Evolutionary conservation across 2,888 invertebrate species (phyloP).

Genomic region (Malacosoma neustria): DNA sequence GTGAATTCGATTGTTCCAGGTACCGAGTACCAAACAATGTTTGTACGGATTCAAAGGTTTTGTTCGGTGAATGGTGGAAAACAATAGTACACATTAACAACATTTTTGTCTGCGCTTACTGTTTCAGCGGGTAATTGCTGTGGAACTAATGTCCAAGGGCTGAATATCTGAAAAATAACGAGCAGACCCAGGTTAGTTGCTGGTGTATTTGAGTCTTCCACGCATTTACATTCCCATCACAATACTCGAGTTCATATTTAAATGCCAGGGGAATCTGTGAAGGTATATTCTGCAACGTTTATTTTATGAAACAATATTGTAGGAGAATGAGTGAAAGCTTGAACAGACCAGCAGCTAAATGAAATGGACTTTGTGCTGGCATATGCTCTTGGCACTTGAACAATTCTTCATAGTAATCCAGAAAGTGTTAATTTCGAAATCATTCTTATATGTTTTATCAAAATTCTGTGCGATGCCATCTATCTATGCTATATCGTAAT

Average conservation of each 20-base stretch:
- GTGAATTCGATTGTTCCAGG: slow-evolving; percentile 8
- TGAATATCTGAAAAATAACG: slow-evolving; percentile 72
- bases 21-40: slow-evolving; percentile 30
- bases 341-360: slow-evolving; percentile 51
- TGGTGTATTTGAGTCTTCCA: slow-evolving; percentile 47
- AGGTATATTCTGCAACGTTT: too few species aligned
- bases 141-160: slow-evolving; percentile 70
- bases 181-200: slow-evolving; percentile 66
- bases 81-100: slow-evolving; percentile 69
- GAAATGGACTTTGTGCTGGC: slow-evolving; percentile 21
- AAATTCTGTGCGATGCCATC: slow-evolving; percentile 27
- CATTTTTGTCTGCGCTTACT: slow-evolving; percentile 68
- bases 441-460: too few species aligned
- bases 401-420: too few species aligned
- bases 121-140: slow-evolving; percentile 68
- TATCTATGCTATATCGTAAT: slow-evolving; percentile 16
- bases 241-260: background rate
- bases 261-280: too few species aligned
- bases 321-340: slow-evolving; percentile 30
- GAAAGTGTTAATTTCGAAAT: too few species aligned
- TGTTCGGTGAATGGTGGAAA: slow-evolving; percentile 59
- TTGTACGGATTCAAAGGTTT: slow-evolving; percentile 37
- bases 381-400: too few species aligned
- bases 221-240: slow-evolving; percentile 16
- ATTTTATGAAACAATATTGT: background rate